Percentiles rank a stretch among this genome's conserved stretches.
phyloP scores from a whole-genome alignment of 2,113 vertebrate genomes.

The Cyanoliseus patagonus region DNA sequence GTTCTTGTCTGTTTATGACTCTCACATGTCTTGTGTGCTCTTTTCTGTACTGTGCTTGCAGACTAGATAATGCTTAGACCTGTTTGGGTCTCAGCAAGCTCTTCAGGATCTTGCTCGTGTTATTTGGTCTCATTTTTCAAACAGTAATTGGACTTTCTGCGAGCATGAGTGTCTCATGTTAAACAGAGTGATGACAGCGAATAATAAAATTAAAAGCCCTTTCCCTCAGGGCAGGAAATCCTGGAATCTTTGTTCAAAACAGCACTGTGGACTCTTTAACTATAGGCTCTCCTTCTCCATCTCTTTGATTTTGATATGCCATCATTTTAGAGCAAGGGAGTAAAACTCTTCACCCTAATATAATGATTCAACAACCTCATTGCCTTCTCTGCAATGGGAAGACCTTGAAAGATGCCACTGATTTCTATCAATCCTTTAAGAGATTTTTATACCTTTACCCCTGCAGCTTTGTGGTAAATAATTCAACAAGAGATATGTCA shows the following conservation, averaged over 20 bases:
- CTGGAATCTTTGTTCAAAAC: conserved; percentile 14
- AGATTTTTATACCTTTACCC: conserved; percentile 9
- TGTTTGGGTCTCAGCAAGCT: not conserved
- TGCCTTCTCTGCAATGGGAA: not conserved
- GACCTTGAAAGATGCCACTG: not conserved
- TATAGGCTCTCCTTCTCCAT: not conserved
- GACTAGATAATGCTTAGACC: not conserved
- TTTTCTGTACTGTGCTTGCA: not conserved
- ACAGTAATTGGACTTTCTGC: conserved; percentile 32
- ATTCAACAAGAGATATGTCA: not conserved
- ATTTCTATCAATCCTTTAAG: conserved; percentile 4
- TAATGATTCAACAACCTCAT: not conserved
- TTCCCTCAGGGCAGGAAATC: conserved; percentile 24
- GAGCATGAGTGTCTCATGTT: not conserved
- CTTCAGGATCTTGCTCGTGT: not conserved
- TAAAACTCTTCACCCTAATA: not conserved
- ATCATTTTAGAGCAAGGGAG: not conserved
- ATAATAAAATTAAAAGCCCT: conserved; percentile 3
- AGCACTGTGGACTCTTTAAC: not conserved
- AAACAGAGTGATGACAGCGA: conserved; percentile 23
- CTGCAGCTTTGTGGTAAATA: not conserved
- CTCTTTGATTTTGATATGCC: not conserved
- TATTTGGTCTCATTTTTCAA: not conserved
- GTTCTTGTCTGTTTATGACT: not conserved
- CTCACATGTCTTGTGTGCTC: not conserved